Evolutionary conservation across 2,888 invertebrate species (phyloP), one percentile per base, ranked within the genome.

Genomic region (Endomychus coccineus): DNA sequence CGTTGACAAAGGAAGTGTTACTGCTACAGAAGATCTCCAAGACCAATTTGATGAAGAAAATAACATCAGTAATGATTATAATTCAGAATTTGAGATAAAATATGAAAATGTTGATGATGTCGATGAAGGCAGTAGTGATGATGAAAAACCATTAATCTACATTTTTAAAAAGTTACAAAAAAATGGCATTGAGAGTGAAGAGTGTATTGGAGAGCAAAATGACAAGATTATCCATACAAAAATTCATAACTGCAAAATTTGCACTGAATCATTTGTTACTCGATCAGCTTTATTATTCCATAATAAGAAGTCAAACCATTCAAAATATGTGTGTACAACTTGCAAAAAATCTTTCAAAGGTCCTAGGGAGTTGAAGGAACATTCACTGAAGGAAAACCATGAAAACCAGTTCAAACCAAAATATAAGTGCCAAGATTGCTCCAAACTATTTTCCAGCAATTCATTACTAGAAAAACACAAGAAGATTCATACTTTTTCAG

Each of bases 101-200:
- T 15, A 11, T 16, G 11, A 27, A 16, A 27, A n/a, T 3, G 15
- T 13, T 5, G 10, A 10, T 16, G 10, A 3, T 9, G 16, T 2
- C 10, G 3, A 14, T 28, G 9, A 7, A 9, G 15, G 16, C 2
- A 7, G 27, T 35, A 28, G 22, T 27, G 34, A 35, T 28, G 35
- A 35, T 15, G 35, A 35, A 13, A 16, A 35, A 21, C 27, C 28
- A 16, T 13, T n/a, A n/a, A n/a, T 10, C 23, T 11, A 2, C 3
- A n/a, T 19, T 1, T 27, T 10, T 24, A 10, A 16, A 11, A 2
- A 34, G 3, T 9, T 16, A 11, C 9, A 16, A 27, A 17, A 15
- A 12, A 13, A 16, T 6, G 11, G 11, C 13, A 19, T 5, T 4
- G 11, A 21, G 21, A 5, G 22, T 9, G 4, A 2, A 4, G 12